A percentile compares a stretch with the other conserved stretches of the same genome.
phyloP scores from a whole-genome alignment of 1,140 invertebrate genomes.

The Trinorchestia longiramus region DNA sequence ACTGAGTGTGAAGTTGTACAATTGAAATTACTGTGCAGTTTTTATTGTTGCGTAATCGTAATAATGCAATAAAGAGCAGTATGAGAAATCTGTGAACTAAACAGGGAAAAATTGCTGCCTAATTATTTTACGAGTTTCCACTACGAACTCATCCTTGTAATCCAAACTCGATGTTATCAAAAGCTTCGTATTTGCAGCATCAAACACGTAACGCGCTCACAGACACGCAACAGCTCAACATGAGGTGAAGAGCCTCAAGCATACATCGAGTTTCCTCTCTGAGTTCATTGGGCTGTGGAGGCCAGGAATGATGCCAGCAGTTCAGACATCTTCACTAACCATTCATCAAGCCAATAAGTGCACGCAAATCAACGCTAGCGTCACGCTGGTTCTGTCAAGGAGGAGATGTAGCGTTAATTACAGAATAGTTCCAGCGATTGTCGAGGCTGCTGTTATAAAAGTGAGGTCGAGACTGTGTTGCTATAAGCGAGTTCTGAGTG shows the following conservation, averaged over 20 bases:
- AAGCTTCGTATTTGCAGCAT: no score
- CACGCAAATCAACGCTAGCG: neutral
- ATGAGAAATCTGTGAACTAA: no score
- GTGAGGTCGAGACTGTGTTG: neutral
- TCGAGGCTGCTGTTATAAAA: neutral
- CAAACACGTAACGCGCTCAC: no score
- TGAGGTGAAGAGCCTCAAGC: neutral
- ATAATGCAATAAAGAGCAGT: no score
- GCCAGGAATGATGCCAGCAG: neutral
- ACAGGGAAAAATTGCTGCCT: no score
- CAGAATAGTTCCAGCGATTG: neutral
- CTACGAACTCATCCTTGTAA: no score
- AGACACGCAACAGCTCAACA: no score
- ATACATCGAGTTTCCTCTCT: neutral
- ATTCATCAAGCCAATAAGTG: neutral
- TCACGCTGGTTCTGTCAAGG: neutral
- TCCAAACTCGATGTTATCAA: no score
- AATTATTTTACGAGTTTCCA: no score
- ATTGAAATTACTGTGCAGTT: no score
- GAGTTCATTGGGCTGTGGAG: neutral
- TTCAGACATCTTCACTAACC: neutral
- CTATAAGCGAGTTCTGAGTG: neutral
- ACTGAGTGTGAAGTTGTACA: no score
- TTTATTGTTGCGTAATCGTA: no score
- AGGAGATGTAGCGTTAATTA: neutral